A percentile compares a stretch with the other conserved stretches of the same genome.
Conservation (phyloP, 2,888 invertebrate genomes). For the Sialis lutaria region DNA sequence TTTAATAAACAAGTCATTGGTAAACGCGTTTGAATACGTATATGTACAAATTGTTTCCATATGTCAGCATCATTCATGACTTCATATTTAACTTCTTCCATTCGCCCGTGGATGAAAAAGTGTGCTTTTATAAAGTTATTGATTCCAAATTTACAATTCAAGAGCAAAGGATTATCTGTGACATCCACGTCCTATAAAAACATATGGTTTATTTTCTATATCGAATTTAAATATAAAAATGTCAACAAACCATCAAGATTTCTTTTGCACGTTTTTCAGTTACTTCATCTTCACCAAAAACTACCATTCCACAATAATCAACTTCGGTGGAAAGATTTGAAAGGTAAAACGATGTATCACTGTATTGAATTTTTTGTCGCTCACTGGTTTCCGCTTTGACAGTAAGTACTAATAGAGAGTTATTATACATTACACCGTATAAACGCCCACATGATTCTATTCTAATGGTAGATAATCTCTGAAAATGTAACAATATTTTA, state of each 20-base stretch:
- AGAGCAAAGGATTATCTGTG: constrained; percentile 59
- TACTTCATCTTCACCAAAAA: constrained; percentile 40
- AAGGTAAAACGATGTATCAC: too few species aligned
- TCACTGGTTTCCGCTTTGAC: constrained; percentile 49
- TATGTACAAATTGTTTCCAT: constrained; percentile 50
- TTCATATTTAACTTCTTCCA: constrained; percentile 46
- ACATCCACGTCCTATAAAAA: constrained; percentile 46
- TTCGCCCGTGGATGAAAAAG: constrained; percentile 51
- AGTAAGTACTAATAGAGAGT: constrained; percentile 37
- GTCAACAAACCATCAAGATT: constrained; percentile 29
- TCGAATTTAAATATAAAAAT: not conserved
- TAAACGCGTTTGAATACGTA: constrained; percentile 46
- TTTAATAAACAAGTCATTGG: constrained; percentile 44
- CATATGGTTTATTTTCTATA: constrained; percentile 1
- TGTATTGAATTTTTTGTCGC: constrained; percentile 25
- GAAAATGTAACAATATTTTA: constrained; percentile 13
- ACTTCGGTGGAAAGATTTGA: constrained; percentile 42
- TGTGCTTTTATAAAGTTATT: constrained; percentile 42
- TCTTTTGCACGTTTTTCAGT: constrained; percentile 43
- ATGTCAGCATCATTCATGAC: constrained; percentile 42
- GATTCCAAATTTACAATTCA: constrained; percentile 36
- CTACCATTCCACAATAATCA: constrained; percentile 58
- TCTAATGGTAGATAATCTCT: constrained; percentile 49
- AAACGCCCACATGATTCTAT: constrained; percentile 49
- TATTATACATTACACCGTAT: constrained; percentile 58